Percentiles rank a stretch among this genome's conserved stretches.
phyloP scores from a whole-genome alignment of 2,797 vertebrate genomes.

The Ctenopoma multispine region DNA sequence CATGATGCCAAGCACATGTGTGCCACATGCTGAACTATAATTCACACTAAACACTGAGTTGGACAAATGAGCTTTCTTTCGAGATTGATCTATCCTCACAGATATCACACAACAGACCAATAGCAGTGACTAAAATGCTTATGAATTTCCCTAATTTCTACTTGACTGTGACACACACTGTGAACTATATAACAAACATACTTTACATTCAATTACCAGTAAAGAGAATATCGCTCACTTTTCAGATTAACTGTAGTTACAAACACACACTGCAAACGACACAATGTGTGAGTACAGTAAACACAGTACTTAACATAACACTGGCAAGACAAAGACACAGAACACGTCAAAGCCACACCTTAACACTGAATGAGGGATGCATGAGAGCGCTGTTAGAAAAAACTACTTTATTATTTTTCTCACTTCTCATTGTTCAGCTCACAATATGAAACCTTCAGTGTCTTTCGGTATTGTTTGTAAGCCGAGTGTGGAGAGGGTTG shows the following conservation, averaged over 20 bases:
- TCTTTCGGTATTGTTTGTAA: neutral
- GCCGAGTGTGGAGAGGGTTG: neutral
- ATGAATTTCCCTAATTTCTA: neutral
- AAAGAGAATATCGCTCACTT: neutral
- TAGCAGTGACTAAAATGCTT: slow-evolving; percentile 1
- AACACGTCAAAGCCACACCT: no score
- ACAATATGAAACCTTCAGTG: neutral
- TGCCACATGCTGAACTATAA: neutral
- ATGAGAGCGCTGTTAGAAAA: neutral
- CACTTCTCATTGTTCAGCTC: no score
- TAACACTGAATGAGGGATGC: neutral
- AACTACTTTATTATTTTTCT: neutral
- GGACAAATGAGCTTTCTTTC: slow-evolving; percentile 21
- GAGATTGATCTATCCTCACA: neutral
- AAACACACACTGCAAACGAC: slow-evolving; percentile 1
- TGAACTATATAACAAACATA: slow-evolving; percentile 1
- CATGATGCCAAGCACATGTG: neutral
- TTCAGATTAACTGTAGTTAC: neutral
- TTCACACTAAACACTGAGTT: slow-evolving; percentile 1
- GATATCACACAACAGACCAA: neutral
- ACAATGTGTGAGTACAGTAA: neutral
- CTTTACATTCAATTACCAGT: neutral
- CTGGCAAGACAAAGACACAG: no score
- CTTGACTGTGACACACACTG: neutral
- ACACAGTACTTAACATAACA: neutral